These are phyloP conservation scores for Apaloderma vittatum DNA, from an alignment of 2,113 vertebrate species.

Conservation along the genomic window DNA sequence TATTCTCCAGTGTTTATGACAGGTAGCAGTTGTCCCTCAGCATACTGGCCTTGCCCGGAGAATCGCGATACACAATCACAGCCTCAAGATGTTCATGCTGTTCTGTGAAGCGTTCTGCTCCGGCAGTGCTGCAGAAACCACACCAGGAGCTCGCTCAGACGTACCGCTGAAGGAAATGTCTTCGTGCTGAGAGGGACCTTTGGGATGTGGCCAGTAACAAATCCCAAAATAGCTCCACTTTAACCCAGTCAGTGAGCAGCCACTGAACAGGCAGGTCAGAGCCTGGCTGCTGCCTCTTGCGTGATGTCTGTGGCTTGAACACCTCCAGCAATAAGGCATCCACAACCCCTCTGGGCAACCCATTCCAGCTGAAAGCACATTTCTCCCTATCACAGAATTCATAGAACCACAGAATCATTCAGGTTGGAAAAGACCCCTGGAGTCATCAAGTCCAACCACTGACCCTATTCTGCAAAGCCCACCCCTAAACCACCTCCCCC, in stretches of 20 bases:
- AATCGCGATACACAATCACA: fast-evolving
- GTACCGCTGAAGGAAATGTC: fast-evolving
- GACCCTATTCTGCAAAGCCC: no score
- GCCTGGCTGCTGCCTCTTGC: background rate
- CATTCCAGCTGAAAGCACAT: background rate
- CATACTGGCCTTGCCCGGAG: background rate
- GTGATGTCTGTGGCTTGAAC: background rate
- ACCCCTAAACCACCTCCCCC: no score
- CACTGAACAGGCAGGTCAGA: no score
- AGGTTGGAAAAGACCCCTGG: no score
- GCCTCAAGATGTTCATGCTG: fast-evolving
- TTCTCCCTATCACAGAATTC: background rate
- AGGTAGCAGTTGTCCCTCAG: background rate
- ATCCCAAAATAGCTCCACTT: background rate
- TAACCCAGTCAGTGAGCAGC: background rate
- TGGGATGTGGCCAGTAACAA: fast-evolving
- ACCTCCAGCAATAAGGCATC: background rate
- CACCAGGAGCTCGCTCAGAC: background rate
- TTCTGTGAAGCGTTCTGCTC: fast-evolving
- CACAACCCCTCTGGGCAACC: background rate
- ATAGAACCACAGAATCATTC: no score
- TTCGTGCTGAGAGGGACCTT: background rate
- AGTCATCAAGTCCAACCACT: no score
- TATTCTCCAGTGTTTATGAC: background rate
- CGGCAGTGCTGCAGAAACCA: fast-evolving